A percentile compares a stretch with the other conserved stretches of the same genome.
Conservation (phyloP, 2,113 vertebrate genomes). For the Odontesthes bonariensis region DNA sequence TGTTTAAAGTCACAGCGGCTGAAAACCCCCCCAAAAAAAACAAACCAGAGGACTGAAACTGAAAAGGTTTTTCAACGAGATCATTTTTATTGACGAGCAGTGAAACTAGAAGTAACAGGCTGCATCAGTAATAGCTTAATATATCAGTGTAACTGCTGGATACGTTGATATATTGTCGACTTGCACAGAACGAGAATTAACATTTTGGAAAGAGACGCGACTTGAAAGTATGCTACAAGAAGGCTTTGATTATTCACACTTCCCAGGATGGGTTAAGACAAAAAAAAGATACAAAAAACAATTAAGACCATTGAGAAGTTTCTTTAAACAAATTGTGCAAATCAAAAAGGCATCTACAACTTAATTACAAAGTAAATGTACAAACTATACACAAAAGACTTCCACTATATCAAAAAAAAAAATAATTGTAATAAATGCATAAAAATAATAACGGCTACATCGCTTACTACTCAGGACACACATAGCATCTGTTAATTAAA, state of each 20-base stretch:
- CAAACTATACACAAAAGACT: conserved; percentile 63
- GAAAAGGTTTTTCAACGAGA: conserved; percentile 9
- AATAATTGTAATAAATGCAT: background rate
- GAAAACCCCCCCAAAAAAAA: no score
- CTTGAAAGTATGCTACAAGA: conserved; percentile 66
- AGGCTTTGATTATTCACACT: conserved; percentile 66
- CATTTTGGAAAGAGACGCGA: conserved; percentile 30
- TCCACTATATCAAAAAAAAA: conserved; percentile 35
- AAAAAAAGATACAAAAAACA: conserved; percentile 51
- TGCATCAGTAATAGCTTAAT: conserved; percentile 43
- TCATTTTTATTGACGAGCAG: conserved; percentile 69
- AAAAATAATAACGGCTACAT: conserved; percentile 36
- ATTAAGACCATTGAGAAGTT: conserved; percentile 71
- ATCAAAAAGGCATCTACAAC: conserved; percentile 72
- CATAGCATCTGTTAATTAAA: conserved; percentile 39
- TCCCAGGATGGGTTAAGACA: conserved; percentile 59
- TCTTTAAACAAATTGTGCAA: conserved; percentile 78
- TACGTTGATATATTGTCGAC: conserved; percentile 28
- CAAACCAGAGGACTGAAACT: conserved; percentile 14
- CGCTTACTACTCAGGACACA: conserved; percentile 41
- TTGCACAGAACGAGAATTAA: conserved; percentile 29
- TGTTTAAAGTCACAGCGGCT: conserved; percentile 42
- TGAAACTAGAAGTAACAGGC: conserved; percentile 56
- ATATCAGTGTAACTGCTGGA: conserved; percentile 29
- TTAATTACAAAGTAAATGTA: conserved; percentile 60